Base-by-base conservation (phyloP, 1,140 invertebrate species). In the Bombus balteatus region DNA sequence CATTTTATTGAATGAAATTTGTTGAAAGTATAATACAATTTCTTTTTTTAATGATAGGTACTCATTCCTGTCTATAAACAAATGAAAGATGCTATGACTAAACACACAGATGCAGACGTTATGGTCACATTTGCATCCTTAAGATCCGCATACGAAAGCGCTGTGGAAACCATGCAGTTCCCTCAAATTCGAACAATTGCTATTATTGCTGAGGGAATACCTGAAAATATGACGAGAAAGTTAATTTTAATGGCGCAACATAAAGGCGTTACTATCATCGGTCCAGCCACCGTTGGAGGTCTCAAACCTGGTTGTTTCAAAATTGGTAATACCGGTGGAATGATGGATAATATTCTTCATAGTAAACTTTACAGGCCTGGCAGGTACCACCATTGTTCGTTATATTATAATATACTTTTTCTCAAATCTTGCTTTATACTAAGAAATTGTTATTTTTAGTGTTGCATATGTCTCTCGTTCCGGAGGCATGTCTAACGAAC, bases 231-330 rank as follows among this genome's bases (percentile, higher is more conserved):
- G 96, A 99, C 99, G 1, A 96, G 99, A 85, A 99, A 99, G 94
- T 96, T 99, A 80, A 99, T 99, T 92, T 97, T 99, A 88, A 95
- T 97, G 57, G 99, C 98, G 1, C 95, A 98, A 84, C 96, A 98
- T 89, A 98, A 97, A 92, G 96, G 96, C 37, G 94, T 95, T 0
- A 94, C 94, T 0, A 95, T 95, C 22, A 95, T 95, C 53, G 96
- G 96, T 47, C 99, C 99, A 0, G 99, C 99, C 1, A 99, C 99
- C 0, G 99, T 99, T 71, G 98, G 98, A 88, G 99, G 99, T 43
- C 98, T 99, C 41, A 99, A 99, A 93, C 99, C 99, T 0, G 99
- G 99, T 2, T 99, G 99, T 94, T 99, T 99, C 94, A 99, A 99
- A 95, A 99, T 99, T 91, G 99, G 99, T 62, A 99, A 99, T 95